Conservation (phyloP, 23 tunicate species). For the Halocynthia roretzi region DNA sequence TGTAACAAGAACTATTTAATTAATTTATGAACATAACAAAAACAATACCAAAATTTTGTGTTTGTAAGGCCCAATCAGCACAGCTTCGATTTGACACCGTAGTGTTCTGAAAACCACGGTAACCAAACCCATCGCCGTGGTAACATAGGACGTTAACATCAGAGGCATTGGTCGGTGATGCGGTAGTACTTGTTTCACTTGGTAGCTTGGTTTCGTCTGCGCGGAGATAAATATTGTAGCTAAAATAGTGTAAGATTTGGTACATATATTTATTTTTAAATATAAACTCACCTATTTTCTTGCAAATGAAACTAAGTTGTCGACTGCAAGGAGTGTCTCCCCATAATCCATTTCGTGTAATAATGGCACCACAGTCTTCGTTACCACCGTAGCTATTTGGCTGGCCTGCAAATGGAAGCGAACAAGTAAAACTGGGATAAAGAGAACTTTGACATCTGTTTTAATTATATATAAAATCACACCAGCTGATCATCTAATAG, state of each 20-base stretch:
- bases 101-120: constrained; percentile 29
- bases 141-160: constrained; percentile 57
- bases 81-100: constrained; percentile 43
- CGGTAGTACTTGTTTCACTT: constrained; percentile 23
- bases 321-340: constrained; percentile 92
- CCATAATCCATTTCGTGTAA: constrained; percentile 88
- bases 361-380: constrained; percentile 93
- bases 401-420: constrained; percentile 40
- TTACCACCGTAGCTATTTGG: constrained; percentile 96
- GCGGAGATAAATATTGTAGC: not conserved
- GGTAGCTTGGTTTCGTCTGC: constrained; percentile 46
- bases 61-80: constrained; percentile 47
- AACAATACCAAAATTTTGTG: constrained; percentile 41
- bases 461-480: no score
- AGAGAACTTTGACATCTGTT: no score
- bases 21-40: not conserved
- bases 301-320: constrained; percentile 81
- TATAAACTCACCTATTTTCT: constrained; percentile 44
- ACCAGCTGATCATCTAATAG: no score
- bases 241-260: no score
- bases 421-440: no score
- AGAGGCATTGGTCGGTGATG: constrained; percentile 35
- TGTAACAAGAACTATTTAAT: not conserved
- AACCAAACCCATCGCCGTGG: constrained; percentile 52
- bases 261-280: no score